A percentile compares a stretch with the other conserved stretches of the same genome.
These are phyloP conservation scores for Oligia strigilis DNA, from an alignment of 2,888 invertebrate genomes.

Conservation along the genomic window DNA sequence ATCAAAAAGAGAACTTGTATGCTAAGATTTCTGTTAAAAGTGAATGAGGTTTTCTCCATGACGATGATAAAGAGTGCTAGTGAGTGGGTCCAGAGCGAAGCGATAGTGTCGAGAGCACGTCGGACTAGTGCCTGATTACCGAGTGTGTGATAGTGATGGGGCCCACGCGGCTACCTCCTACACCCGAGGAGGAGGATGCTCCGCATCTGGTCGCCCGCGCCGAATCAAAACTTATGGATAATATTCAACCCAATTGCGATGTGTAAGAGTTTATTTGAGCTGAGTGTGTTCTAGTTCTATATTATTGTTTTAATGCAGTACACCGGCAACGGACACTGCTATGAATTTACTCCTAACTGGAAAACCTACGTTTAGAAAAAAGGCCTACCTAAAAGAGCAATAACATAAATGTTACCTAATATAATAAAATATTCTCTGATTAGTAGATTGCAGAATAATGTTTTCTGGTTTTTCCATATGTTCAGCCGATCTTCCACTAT, in stretches of 20 bases:
- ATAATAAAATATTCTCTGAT: background rate
- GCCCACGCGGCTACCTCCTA: slow-evolving; percentile 84
- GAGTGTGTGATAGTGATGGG: slow-evolving; percentile 82
- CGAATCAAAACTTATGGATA: slow-evolving; percentile 77
- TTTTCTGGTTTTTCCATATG: background rate
- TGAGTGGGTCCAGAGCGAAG: slow-evolving; percentile 74
- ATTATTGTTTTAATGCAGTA: slow-evolving; percentile 44
- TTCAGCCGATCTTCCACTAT: background rate
- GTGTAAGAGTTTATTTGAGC: slow-evolving; percentile 75
- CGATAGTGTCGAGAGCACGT: slow-evolving; percentile 73
- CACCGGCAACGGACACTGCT: slow-evolving; percentile 12
- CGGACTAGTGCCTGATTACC: slow-evolving; percentile 81
- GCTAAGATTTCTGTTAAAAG: slow-evolving; percentile 60
- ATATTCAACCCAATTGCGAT: slow-evolving; percentile 73
- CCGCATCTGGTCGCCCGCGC: slow-evolving; percentile 70
- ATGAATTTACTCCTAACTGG: slow-evolving; percentile 21
- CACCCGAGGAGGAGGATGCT: slow-evolving; percentile 85
- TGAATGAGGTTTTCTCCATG: slow-evolving; percentile 66
- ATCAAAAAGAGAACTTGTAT: slow-evolving; percentile 61
- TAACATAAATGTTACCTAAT: background rate
- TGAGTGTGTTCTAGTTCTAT: slow-evolving; percentile 49
- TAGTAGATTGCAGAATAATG: background rate
- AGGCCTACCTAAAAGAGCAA: background rate
- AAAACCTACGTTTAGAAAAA: slow-evolving; percentile 25
- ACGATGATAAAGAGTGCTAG: slow-evolving; percentile 77